Conservation (phyloP, 2,888 invertebrate species). For the Troides oblongomaculatus region DNA sequence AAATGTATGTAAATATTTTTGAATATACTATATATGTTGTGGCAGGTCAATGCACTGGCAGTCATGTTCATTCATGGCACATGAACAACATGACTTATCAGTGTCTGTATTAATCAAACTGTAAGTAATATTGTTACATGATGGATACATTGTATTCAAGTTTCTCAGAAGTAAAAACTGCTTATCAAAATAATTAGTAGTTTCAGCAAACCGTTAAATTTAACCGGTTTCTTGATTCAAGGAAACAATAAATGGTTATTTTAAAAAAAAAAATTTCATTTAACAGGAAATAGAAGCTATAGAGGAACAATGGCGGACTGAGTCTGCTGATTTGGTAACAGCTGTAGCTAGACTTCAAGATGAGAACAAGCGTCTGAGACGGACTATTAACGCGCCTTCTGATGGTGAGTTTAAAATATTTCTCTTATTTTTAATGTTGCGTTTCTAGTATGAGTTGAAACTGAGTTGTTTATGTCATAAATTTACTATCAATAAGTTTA, state of each 20-base stretch:
- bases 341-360: slow-evolving; percentile 93
- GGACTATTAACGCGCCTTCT: slow-evolving; percentile 71
- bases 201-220: neutral
- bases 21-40: neutral
- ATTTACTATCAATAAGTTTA: no score
- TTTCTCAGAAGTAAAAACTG: neutral
- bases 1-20: neutral
- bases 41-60: neutral
- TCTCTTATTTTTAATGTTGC: neutral
- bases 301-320: slow-evolving; percentile 97
- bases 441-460: neutral
- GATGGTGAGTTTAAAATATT: slow-evolving; percentile 57
- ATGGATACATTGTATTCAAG: neutral
- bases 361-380: slow-evolving; percentile 90
- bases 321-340: slow-evolving; percentile 92
- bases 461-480: neutral
- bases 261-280: slow-evolving; percentile 23
- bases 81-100: neutral
- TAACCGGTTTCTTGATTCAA: neutral
- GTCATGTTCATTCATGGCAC: neutral
- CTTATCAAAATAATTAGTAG: neutral
- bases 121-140: neutral
- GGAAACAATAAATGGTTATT: neutral
- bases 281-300: slow-evolving; percentile 96
- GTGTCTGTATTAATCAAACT: neutral